phyloP scores from a whole-genome alignment of 2,113 vertebrate species.

The Lophura nycthemera region DNA sequence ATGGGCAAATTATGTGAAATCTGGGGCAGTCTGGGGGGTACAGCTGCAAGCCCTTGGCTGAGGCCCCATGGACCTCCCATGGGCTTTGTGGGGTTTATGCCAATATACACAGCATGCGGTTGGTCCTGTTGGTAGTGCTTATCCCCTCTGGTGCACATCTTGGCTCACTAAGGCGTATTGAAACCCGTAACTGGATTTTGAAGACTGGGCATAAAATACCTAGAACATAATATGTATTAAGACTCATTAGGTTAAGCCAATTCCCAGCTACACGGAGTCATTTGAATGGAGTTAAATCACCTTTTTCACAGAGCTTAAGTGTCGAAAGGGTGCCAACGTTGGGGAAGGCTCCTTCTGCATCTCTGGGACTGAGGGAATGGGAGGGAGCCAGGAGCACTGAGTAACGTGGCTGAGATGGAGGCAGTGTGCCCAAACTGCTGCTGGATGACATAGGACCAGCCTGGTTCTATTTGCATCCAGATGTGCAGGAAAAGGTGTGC shows the following conservation, averaged over 20 bases:
- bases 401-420: fast-evolving
- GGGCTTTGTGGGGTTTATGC: neutral
- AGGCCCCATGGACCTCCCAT: fast-evolving
- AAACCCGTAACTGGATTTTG: constrained; percentile 4
- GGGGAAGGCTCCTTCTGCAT: neutral
- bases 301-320: neutral
- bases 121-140: neutral
- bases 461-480: neutral
- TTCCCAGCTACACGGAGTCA: neutral
- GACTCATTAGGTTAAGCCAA: constrained; percentile 30
- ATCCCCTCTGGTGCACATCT: neutral
- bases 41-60: neutral
- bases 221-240: neutral
- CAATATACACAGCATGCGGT: fast-evolving
- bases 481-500: neutral
- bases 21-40: neutral
- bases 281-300: constrained; percentile 14
- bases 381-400: neutral
- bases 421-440: fast-evolving
- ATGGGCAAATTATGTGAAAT: neutral
- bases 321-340: fast-evolving
- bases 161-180: neutral
- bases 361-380: neutral
- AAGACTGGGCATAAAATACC: neutral
- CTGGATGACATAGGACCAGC: neutral